phyloP scores from a whole-genome alignment of 2,888 invertebrate genomes.

The Acanthoscelides obtectus region DNA sequence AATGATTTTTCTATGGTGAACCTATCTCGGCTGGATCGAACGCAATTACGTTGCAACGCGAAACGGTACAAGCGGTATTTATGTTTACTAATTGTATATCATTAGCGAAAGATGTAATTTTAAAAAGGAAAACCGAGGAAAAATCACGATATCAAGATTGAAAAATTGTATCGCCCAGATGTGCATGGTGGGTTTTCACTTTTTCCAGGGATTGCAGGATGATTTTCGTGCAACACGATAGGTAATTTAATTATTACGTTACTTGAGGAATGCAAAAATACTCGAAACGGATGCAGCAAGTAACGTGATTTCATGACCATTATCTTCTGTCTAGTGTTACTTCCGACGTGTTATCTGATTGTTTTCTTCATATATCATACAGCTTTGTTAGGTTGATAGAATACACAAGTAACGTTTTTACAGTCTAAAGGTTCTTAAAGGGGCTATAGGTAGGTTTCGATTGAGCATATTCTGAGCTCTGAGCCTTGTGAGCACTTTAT shows the following conservation, averaged over 20 bases:
- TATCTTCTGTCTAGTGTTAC: too few species aligned
- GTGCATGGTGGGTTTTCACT: background rate
- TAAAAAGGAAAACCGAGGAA: conserved; percentile 1
- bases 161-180: background rate
- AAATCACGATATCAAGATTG: background rate
- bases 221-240: background rate
- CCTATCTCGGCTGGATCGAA: background rate
- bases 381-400: too few species aligned
- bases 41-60: background rate
- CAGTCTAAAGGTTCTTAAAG: too few species aligned
- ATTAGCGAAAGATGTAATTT: conserved; percentile 2
- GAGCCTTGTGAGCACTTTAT: too few species aligned
- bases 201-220: background rate
- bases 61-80: background rate
- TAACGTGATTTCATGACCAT: background rate
- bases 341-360: too few species aligned
- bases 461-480: too few species aligned
- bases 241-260: background rate
- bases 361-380: too few species aligned
- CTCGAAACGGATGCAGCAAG: background rate
- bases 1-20: background rate
- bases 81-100: conserved; percentile 3
- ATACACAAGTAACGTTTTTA: too few species aligned
- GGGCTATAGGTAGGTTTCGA: too few species aligned
- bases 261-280: background rate